Conservation (phyloP, 2,888 invertebrate genomes). For the Netelia melanura region DNA sequence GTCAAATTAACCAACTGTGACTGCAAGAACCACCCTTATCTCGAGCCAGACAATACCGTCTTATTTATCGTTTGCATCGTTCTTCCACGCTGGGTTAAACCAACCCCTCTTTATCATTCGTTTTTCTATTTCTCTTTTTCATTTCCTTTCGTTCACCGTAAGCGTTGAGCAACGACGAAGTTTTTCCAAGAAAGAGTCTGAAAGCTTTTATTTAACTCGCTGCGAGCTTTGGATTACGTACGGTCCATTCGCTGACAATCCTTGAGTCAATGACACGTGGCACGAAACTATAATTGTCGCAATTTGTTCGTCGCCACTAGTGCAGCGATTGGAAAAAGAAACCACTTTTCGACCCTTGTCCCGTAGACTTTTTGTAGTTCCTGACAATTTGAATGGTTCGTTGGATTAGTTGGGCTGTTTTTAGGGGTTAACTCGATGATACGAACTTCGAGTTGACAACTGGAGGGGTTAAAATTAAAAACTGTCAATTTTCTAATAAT, state of each 20-base stretch:
- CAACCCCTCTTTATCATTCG: not conserved
- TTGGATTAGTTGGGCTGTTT: too few species aligned
- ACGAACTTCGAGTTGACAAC: too few species aligned
- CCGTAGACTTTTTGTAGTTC: too few species aligned
- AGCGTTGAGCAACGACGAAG: not conserved
- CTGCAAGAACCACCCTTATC: not conserved
- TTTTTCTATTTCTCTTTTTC: slow-evolving; percentile 1
- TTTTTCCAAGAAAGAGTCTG: not conserved
- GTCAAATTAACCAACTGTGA: slow-evolving; percentile 22
- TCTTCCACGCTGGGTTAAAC: slow-evolving; percentile 20
- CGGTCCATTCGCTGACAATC: slow-evolving; percentile 34
- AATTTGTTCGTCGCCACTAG: too few species aligned
- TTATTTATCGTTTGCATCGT: slow-evolving; percentile 45
- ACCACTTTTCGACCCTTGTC: too few species aligned
- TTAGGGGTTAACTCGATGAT: too few species aligned
- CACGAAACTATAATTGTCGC: slow-evolving; percentile 49
- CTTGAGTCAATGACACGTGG: slow-evolving; percentile 38
- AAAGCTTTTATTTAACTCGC: not conserved
- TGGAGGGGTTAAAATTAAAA: too few species aligned
- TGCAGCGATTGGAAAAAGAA: too few species aligned
- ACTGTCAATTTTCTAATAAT: too few species aligned
- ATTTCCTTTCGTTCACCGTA: not conserved
- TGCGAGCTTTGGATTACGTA: not conserved
- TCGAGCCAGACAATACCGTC: not conserved
- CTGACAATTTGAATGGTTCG: too few species aligned